Conservation (phyloP, 2,888 invertebrate genomes). For the Xestia c-nigrum region DNA sequence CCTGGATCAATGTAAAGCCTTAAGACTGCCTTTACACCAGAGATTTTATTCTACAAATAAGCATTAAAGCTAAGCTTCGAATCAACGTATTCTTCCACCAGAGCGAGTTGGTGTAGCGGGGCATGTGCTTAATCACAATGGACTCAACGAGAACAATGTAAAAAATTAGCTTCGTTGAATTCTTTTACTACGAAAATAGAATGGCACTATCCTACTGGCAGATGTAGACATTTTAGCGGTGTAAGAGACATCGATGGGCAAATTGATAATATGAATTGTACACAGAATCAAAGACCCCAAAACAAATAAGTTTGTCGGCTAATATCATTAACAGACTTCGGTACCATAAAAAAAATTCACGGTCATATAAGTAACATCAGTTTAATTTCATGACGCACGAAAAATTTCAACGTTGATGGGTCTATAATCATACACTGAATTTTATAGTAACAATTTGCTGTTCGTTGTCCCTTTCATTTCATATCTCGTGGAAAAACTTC, state of each 20-base stretch:
- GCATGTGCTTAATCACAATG: not conserved
- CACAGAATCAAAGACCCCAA: not conserved
- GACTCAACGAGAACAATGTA: not conserved
- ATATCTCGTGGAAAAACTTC: not conserved
- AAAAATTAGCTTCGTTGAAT: not conserved
- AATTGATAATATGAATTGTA: not conserved
- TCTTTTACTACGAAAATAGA: not conserved
- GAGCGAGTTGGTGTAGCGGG: not conserved
- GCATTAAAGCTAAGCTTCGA: constrained; percentile 8
- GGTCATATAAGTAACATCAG: not conserved
- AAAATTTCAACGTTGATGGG: not conserved
- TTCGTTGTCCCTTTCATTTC: not conserved
- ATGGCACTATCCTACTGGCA: not conserved
- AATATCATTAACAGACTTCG: not conserved
- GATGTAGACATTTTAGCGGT: not conserved
- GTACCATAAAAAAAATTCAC: not conserved
- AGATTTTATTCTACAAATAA: not conserved
- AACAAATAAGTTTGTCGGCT: not conserved
- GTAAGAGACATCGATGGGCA: not conserved
- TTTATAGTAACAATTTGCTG: not conserved
- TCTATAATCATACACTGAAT: not conserved
- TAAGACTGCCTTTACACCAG: not conserved
- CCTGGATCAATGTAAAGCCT: constrained; percentile 3
- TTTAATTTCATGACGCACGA: not conserved
- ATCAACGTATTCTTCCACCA: not conserved